Conservation (phyloP, 92 coral and sea anemone genomes). For the Meandrina meandrites region DNA sequence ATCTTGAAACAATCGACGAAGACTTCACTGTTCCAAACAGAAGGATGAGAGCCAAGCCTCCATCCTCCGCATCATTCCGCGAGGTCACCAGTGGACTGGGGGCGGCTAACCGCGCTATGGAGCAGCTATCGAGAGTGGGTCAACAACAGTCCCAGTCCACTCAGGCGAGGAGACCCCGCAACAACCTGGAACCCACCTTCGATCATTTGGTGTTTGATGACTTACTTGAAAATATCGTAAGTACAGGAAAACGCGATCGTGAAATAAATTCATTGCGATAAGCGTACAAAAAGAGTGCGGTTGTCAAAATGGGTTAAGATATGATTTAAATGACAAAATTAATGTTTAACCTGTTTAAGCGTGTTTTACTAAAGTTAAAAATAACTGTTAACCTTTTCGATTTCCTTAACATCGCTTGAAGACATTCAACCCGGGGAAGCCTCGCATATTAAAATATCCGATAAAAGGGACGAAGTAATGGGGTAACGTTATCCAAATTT, state of each 20-base stretch:
- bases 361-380: background rate
- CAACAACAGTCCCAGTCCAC: conserved; percentile 5
- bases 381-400: background rate
- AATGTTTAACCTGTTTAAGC: background rate
- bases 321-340: background rate
- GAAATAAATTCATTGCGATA: background rate
- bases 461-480: background rate
- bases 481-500: background rate
- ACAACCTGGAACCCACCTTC: conserved; percentile 10
- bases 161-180: conserved; percentile 8
- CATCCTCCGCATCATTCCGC: conserved; percentile 17
- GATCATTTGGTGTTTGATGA: conserved; percentile 32
- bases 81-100: conserved; percentile 37
- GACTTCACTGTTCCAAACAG: conserved; percentile 23
- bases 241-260: background rate
- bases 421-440: too few relatives aligned
- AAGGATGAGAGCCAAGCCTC: conserved; percentile 12
- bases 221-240: conserved; percentile 34
- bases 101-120: conserved; percentile 30
- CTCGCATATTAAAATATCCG: background rate
- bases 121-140: conserved; percentile 34
- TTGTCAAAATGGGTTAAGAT: too few relatives aligned
- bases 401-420: background rate
- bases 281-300: background rate
- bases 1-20: conserved; percentile 29